Evolutionary conservation across 2,797 vertebrate species (phyloP).

Genomic region (Babyrousa celebensis): DNA sequence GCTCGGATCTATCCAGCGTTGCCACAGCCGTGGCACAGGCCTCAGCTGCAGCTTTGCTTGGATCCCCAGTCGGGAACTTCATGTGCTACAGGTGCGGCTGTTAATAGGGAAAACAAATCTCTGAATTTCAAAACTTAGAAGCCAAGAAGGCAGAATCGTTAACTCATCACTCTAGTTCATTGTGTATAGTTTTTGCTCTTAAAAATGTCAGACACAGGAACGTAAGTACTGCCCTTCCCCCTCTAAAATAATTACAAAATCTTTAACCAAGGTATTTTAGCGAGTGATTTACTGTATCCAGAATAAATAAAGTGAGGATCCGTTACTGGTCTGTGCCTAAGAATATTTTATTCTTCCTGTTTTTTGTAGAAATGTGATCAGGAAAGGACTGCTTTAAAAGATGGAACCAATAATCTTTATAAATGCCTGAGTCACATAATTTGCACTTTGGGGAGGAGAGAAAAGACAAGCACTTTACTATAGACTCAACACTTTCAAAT

Average conservation of each 20-base stretch:
- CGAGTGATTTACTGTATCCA: background rate
- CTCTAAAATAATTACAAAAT: background rate
- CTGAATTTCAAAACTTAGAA: background rate
- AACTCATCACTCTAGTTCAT: background rate
- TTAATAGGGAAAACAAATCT: background rate
- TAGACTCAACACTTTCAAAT: background rate
- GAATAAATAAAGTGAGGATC: background rate
- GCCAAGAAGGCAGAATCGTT: background rate
- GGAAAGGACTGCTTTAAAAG: background rate
- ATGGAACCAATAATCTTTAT: background rate
- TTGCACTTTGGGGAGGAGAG: background rate
- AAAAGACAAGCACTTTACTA: background rate
- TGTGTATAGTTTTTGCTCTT: background rate
- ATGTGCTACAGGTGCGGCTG: too few species aligned
- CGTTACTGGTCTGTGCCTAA: background rate
- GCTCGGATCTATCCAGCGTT: too few species aligned
- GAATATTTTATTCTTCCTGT: background rate
- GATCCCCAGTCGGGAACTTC: too few species aligned
- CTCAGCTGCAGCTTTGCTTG: too few species aligned
- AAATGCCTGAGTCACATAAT: background rate
- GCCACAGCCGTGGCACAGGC: too few species aligned
- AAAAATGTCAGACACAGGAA: background rate
- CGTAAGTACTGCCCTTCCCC: background rate
- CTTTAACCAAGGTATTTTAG: background rate
- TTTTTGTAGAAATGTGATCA: background rate